These are phyloP conservation scores for Pogonophryne albipinna DNA, from an alignment of 2,797 vertebrate genomes.

Conservation along the genomic window DNA sequence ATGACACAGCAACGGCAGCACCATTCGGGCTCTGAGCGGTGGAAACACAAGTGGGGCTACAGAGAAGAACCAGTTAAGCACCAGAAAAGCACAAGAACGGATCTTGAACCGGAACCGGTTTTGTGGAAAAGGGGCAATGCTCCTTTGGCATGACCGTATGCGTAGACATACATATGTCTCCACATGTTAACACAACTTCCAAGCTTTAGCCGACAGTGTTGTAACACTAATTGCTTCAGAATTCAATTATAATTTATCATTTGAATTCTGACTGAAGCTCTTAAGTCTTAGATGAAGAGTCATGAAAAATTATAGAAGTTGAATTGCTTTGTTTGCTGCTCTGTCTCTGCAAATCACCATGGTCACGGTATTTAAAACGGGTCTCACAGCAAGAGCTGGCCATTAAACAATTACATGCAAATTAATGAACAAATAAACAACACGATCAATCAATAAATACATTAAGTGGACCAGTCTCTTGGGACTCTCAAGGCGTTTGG, in stretches of 20 bases:
- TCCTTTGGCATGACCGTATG: neutral
- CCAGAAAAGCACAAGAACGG: no score
- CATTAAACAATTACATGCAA: conserved; percentile 65
- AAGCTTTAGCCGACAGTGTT: neutral
- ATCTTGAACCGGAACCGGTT: no score
- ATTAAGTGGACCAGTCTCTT: conserved; percentile 50
- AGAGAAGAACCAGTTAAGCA: no score
- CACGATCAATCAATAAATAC: conserved; percentile 60
- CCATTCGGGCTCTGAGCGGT: no score
- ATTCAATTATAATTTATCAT: neutral
- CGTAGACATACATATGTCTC: neutral
- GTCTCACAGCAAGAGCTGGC: conserved; percentile 33
- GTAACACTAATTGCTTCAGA: neutral
- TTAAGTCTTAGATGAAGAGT: conserved; percentile 11
- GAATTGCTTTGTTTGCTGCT: conserved; percentile 35
- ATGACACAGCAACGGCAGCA: no score
- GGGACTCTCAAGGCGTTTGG: conserved; percentile 20
- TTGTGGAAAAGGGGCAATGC: neutral
- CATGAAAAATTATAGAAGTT: conserved; percentile 19
- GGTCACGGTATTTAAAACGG: conserved; percentile 29
- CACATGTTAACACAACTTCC: neutral
- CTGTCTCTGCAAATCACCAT: conserved; percentile 19
- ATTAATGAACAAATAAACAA: conserved; percentile 74
- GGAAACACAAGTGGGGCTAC: no score
- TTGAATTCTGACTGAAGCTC: conserved; percentile 5